These are phyloP conservation scores for Proteles cristata DNA, from an alignment of 2,113 vertebrate genomes.

Conservation along the genomic window DNA sequence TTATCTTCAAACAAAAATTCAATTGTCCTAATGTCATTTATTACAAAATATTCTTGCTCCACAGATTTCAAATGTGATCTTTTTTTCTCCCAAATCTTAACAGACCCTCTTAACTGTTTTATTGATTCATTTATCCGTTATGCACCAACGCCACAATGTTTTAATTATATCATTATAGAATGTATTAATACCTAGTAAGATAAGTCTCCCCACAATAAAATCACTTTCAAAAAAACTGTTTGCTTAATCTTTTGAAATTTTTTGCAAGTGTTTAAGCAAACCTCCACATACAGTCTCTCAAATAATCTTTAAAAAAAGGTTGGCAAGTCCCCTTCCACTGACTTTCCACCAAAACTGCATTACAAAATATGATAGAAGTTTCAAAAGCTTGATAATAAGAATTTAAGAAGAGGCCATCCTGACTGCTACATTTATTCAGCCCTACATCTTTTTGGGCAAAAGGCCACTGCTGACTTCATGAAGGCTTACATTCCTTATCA, in stretches of 20 bases:
- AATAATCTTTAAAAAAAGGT: not conserved
- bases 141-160: not conserved
- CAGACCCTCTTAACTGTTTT: not conserved
- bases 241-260: not conserved
- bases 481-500: not conserved
- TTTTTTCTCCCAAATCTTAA: not conserved
- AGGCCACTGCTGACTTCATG: not conserved
- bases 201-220: not conserved
- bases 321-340: not conserved
- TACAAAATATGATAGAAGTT: not conserved
- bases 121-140: constrained; percentile 26
- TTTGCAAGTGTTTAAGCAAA: not conserved
- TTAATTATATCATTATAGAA: not conserved
- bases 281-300: not conserved
- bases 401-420: not conserved
- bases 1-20: constrained; percentile 27
- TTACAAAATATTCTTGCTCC: not conserved
- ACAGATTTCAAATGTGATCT: not conserved
- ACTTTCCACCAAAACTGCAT: not conserved
- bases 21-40: not conserved
- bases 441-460: not conserved
- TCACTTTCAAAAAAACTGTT: constrained; percentile 12
- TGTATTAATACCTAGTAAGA: not conserved
- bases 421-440: not conserved
- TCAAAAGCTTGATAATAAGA: not conserved